These are phyloP conservation scores for Sterna hirundo DNA, from an alignment of 2,113 vertebrate species.

Conservation along the genomic window DNA sequence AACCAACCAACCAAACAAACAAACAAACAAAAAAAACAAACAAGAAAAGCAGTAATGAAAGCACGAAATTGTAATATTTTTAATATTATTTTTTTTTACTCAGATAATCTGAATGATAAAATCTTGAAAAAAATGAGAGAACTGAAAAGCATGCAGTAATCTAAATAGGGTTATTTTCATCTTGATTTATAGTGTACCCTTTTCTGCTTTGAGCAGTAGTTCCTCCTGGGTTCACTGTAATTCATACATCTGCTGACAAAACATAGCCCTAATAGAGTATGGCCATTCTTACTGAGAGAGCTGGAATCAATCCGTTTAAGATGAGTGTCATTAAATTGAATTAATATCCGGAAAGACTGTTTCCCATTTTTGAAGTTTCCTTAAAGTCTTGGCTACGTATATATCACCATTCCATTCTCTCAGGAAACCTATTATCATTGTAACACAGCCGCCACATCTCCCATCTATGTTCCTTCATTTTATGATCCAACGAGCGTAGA, in stretches of 20 bases:
- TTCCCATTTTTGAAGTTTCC: not conserved
- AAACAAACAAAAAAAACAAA: not conserved
- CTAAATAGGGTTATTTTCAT: not conserved
- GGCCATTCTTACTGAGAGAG: not conserved
- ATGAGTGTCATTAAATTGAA: not conserved
- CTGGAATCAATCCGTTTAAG: not conserved
- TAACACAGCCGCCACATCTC: not conserved
- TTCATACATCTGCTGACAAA: not conserved
- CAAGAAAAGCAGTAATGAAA: not conserved
- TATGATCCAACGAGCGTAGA: not conserved
- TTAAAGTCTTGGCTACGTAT: not conserved
- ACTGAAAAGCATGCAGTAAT: not conserved
- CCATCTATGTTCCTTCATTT: not conserved
- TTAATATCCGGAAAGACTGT: not conserved
- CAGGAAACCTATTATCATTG: not conserved
- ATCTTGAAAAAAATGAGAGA: not conserved
- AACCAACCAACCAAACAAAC: too few relatives aligned
- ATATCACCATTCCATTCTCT: not conserved
- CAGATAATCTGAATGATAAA: not conserved
- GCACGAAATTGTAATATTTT: not conserved
- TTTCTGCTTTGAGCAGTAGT: not conserved
- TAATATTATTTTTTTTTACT: not conserved
- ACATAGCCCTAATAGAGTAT: not conserved
- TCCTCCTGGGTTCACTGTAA: not conserved
- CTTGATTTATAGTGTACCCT: not conserved